Evolutionary conservation across 2,888 invertebrate genomes (phyloP), one percentile per base, ranked within the genome.

Genomic region (Lissocephala sabroskyi): DNA sequence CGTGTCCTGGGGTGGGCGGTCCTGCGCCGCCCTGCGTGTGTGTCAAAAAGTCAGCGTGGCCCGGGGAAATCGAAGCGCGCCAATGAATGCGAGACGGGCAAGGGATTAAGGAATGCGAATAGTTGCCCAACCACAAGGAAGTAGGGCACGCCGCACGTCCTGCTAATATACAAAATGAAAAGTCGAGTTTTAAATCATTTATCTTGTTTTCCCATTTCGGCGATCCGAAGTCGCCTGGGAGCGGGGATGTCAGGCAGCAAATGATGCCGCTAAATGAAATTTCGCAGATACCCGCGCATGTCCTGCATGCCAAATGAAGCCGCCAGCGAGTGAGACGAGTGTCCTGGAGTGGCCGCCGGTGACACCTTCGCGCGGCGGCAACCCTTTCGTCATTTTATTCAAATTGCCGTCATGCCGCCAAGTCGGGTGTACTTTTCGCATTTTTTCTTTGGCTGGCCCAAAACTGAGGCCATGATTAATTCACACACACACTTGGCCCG

Each of bases 121-220:
- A n/a, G n/a, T n/a, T 28, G 49, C 33, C 30, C 29, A 33, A 1
- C 40, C 28, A 33, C 47, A 54, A 61, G 62, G n/a, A n/a, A n/a
- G n/a, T n/a, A n/a, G n/a, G n/a, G n/a, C n/a, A n/a, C n/a, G n/a
- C n/a, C 59, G 53, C 79, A 75, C 78, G 70, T 78, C 43, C 58
- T 44, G 68, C 79, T 73, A 71, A 75, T 75, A 64, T 76, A 57
- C 61, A 53, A 78, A 78, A 71, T 78, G 76, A 75, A 71, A 71
- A 71, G 76, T 73, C 52, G 64, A 73, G 73, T 76, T 75, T 65
- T 45, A 73, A 71, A 78, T 71, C 71, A 71, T 71, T 71, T 78
- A 67, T 71, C 71, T 71, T 78, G 65, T 70, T 70, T 77, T 71
- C 48, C 65, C 75, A 61, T 56, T 52, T 57, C 55, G 36, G 37